A percentile compares a stretch with the other conserved stretches of the same genome.
phyloP scores from a whole-genome alignment of 2,113 vertebrate genomes.

The Neomonachus schauinslandi region DNA sequence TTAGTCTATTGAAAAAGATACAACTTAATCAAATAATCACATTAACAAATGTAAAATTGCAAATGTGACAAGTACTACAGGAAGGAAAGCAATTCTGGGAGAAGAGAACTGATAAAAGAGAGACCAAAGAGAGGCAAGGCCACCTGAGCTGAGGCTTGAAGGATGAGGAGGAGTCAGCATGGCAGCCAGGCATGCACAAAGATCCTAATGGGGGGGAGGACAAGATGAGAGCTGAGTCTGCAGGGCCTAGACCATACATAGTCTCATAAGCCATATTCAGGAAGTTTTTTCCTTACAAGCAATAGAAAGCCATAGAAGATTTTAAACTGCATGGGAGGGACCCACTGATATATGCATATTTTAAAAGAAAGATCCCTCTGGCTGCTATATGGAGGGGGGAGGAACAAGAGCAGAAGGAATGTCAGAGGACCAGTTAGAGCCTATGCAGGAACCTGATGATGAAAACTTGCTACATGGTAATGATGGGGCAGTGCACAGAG shows the following conservation, averaged over 20 bases:
- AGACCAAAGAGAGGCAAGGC: not conserved
- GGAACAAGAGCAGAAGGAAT: not conserved
- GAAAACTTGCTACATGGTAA: not conserved
- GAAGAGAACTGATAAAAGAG: not conserved
- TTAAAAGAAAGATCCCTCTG: not conserved
- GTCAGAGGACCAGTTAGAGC: not conserved
- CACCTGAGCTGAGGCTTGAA: not conserved
- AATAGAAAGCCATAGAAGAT: not conserved
- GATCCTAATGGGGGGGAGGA: not conserved
- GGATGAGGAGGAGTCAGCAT: not conserved
- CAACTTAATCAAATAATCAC: not conserved
- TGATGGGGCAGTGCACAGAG: not conserved
- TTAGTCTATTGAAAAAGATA: not conserved
- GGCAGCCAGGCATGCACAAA: not conserved
- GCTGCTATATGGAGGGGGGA: not conserved
- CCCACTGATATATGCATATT: not conserved
- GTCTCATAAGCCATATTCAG: not conserved
- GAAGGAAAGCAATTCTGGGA: not conserved
- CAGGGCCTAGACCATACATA: not conserved
- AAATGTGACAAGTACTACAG: not conserved
- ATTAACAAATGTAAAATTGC: not conserved
- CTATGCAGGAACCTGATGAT: not conserved
- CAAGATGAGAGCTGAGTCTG: not conserved
- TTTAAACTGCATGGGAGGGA: not conserved
- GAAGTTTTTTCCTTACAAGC: not conserved